Evolutionary conservation across 2,888 invertebrate species (phyloP), one percentile per base, ranked within the genome.

Genomic region (Epinotia bilunana): DNA sequence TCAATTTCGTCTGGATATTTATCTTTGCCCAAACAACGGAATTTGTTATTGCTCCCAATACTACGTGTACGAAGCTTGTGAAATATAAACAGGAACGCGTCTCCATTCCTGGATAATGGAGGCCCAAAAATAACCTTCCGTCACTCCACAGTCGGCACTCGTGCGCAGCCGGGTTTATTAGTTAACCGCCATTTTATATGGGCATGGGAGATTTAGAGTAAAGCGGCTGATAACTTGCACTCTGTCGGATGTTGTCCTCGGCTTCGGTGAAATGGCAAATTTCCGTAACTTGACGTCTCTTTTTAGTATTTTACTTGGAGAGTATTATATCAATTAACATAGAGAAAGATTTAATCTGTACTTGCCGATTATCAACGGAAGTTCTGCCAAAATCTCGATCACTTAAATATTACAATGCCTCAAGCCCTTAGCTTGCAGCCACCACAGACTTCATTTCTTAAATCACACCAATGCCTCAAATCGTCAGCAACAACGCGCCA

Each of bases 41-140:
- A 68, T 39, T 57, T 39, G 67, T 18, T 64, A 33, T 72, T 53
- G 23, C 74, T 53, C 13, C 63, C n/a, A 70, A 61, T 67, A 60
- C 60, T 53, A 49, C 20, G 33, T 69, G 16, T 49, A 57, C 61
- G 82, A 39, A 39, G 39, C 82, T 87, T 87, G 88, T 90, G 87
- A 87, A 91, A 91, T 85, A 85, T 83, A 89, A 91, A 90, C 91
- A 91, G 87, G 88, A 87, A 84, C 77, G 83, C 87, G 88, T 83
- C 85, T 86, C 92, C 92, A 91, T 92, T 92, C 89, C 91, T 91
- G 92, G 90, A 90, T 91, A 92, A 90, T 90, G 91, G 87, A 83
- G 85, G 90, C 88, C 84, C 81, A 91, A 93, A 93, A 93, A 93
- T 93, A 93, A 86, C 87, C 84, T 86, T 86, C 89, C 90, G 88